Percentiles rank a stretch among this genome's conserved stretches.
These are phyloP conservation scores for Aphidius colemani DNA, from an alignment of 2,888 invertebrate genomes.

Conservation along the genomic window DNA sequence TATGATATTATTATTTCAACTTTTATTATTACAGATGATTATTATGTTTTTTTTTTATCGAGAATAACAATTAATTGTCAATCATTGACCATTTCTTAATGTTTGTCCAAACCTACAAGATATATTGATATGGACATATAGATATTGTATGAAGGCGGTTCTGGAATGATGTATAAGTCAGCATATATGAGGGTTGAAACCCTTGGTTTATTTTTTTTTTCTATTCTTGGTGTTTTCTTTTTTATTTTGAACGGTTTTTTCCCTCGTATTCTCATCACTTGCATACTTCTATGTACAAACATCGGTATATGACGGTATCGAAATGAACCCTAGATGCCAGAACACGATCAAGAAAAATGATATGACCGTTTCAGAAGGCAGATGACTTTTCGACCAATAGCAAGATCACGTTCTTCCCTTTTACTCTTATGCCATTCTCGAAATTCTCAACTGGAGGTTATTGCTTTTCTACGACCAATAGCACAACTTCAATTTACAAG, in stretches of 20 bases:
- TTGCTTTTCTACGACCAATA: conserved; percentile 7
- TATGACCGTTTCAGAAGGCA: conserved; percentile 50
- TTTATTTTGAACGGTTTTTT: too few relatives aligned
- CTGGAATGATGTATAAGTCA: conserved; percentile 56
- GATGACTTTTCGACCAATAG: conserved; percentile 55
- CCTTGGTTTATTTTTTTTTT: conserved; percentile 41
- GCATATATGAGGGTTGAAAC: conserved; percentile 49
- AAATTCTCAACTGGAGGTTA: conserved; percentile 8
- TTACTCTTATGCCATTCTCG: background rate
- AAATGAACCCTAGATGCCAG: conserved; percentile 34
- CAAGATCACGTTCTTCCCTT: conserved; percentile 29
- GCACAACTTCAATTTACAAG: conserved; percentile 2
- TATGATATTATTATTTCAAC: conserved; percentile 2
- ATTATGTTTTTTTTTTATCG: conserved; percentile 1
- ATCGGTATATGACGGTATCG: conserved; percentile 35
- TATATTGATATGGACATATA: conserved; percentile 45
- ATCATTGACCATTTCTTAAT: conserved; percentile 56
- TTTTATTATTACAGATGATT: background rate
- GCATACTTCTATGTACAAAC: conserved; percentile 22
- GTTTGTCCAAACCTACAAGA: conserved; percentile 32
- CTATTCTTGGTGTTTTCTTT: conserved; percentile 28
- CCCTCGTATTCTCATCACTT: too few relatives aligned
- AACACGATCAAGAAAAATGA: conserved; percentile 59
- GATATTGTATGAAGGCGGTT: conserved; percentile 53
- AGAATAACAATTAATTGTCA: conserved; percentile 53